Evolutionary conservation across 2,113 vertebrate species (phyloP).

Genomic region (Craseonycteris thonglongyai): DNA sequence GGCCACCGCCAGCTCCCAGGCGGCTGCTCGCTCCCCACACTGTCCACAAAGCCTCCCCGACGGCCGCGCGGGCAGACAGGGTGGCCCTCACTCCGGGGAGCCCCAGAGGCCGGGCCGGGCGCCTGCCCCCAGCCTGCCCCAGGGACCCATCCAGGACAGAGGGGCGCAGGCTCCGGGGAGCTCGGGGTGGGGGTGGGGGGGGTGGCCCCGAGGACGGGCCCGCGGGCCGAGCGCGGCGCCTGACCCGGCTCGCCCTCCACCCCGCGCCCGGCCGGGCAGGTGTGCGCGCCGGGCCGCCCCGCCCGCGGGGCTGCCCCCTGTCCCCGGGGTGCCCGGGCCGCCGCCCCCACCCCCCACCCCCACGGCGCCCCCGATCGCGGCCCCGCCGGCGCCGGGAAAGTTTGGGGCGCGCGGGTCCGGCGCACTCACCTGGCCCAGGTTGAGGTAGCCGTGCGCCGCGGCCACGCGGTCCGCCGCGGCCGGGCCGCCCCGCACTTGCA

Average conservation of each 20-base stretch:
- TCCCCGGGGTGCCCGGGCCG: background rate
- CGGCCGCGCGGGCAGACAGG: too few relatives aligned
- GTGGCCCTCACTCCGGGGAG: background rate
- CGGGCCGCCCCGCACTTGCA: slow-evolving; percentile 82
- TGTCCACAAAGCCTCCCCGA: background rate
- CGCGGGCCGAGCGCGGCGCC: background rate
- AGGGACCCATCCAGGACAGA: background rate
- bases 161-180: background rate
- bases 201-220: background rate
- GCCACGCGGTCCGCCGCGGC: slow-evolving; percentile 84
- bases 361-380: background rate
- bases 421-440: slow-evolving; percentile 88
- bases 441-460: slow-evolving; percentile 86
- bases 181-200: too few relatives aligned
- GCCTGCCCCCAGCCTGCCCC: background rate
- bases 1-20: fast-evolving
- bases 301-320: background rate
- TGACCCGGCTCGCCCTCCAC: background rate
- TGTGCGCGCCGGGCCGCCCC: background rate
- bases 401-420: slow-evolving; percentile 10
- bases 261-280: slow-evolving; percentile 1
- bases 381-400: background rate
- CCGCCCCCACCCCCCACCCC: background rate
- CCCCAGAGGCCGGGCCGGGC: background rate
- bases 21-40: background rate